Conservation (phyloP, 1,140 invertebrate genomes). For the Paramacrobiotus metropolitanus region DNA sequence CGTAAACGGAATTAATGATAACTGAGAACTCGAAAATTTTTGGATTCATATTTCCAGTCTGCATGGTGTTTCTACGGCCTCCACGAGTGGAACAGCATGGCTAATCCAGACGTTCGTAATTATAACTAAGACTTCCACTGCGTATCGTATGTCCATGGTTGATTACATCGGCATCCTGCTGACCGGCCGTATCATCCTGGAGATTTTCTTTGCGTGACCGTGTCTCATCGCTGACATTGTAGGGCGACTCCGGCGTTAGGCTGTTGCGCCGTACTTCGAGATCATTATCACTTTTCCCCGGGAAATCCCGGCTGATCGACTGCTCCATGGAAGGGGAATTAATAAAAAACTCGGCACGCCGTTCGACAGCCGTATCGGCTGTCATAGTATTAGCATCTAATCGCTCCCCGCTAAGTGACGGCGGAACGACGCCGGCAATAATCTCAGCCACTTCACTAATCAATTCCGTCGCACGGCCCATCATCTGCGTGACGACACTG, state of each 20-base stretch:
- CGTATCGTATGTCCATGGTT: too few species aligned
- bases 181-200: not conserved
- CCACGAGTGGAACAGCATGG: too few species aligned
- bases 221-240: slow-evolving; percentile 1
- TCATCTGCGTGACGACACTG: too few species aligned
- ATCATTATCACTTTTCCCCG: not conserved
- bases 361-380: not conserved
- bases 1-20: too few species aligned
- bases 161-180: too few species aligned
- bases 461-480: not conserved
- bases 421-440: not conserved
- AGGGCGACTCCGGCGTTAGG: slow-evolving; percentile 1
- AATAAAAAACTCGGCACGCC: too few species aligned
- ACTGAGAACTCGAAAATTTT: too few species aligned
- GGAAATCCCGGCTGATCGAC: not conserved
- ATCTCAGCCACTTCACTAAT: not conserved
- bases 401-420: too few species aligned
- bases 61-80: too few species aligned
- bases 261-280: not conserved
- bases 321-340: not conserved
- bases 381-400: not conserved
- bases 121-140: too few species aligned
- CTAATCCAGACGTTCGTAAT: too few species aligned
- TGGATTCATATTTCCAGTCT: too few species aligned
- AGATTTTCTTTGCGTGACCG: not conserved